These are phyloP conservation scores for Xestia c-nigrum DNA, from an alignment of 2,888 invertebrate genomes.

Conservation along the genomic window DNA sequence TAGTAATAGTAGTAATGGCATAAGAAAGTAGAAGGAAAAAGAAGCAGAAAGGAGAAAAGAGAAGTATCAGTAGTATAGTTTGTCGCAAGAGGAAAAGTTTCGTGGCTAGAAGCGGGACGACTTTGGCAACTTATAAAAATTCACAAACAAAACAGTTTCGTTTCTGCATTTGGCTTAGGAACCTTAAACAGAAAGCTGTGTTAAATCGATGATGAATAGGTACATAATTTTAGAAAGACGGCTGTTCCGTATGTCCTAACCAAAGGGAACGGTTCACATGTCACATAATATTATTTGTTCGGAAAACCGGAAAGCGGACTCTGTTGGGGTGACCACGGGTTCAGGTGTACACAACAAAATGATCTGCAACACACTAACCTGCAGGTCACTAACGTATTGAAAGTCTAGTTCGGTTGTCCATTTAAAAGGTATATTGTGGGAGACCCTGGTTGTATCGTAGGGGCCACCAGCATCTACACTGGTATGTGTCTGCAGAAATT, in stretches of 20 bases:
- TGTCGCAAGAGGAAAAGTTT: too few relatives aligned
- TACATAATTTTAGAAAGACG: too few relatives aligned
- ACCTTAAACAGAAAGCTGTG: neutral
- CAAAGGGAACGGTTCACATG: neutral
- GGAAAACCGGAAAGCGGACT: neutral
- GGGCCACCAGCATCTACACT: neutral
- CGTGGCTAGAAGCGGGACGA: too few relatives aligned
- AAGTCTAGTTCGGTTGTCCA: neutral
- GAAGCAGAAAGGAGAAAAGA: too few relatives aligned
- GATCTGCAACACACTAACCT: neutral
- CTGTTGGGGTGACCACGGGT: neutral
- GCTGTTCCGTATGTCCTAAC: neutral
- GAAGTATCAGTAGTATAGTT: too few relatives aligned
- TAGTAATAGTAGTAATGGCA: too few relatives aligned
- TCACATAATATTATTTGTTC: neutral
- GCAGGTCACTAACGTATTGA: neutral
- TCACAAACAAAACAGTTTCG: neutral
- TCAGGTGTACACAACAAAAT: neutral
- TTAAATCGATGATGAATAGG: neutral
- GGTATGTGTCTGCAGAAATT: neutral
- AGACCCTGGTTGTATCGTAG: neutral
- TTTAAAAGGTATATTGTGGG: neutral
- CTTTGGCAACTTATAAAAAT: neutral
- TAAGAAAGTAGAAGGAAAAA: too few relatives aligned
- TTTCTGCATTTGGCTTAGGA: neutral